Conservation (phyloP, 2,888 invertebrate species). For the Clostera curtula region DNA sequence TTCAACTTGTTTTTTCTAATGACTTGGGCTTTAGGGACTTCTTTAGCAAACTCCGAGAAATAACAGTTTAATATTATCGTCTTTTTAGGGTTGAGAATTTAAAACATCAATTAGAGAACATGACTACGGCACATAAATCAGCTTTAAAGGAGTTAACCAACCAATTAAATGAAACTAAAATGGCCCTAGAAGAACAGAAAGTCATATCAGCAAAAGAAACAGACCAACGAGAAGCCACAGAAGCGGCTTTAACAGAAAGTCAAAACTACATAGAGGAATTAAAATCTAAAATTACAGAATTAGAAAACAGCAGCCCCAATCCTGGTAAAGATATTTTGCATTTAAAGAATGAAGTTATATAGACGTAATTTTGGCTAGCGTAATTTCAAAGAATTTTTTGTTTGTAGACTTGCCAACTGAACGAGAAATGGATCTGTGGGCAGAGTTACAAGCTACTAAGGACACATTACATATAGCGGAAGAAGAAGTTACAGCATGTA, state of each 20-base stretch:
- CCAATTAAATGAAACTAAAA: constrained; percentile 42
- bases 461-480: constrained; percentile 53
- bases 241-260: constrained; percentile 33
- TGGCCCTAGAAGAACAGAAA: constrained; percentile 37
- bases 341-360: background rate
- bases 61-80: too few relatives aligned
- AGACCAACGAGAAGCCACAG: constrained; percentile 32
- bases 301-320: constrained; percentile 48
- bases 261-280: constrained; percentile 40
- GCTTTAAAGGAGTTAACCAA: constrained; percentile 38
- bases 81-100: constrained; percentile 39
- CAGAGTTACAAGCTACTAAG: constrained; percentile 62
- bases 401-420: constrained; percentile 53
- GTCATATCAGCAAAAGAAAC: constrained; percentile 31
- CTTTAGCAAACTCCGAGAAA: too few relatives aligned
- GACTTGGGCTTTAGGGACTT: too few relatives aligned
- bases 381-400: constrained; percentile 1
- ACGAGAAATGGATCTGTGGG: constrained; percentile 62
- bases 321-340: constrained; percentile 33
- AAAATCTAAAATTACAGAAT: constrained; percentile 41
- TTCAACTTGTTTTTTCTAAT: constrained; percentile 1
- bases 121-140: constrained; percentile 39
- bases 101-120: constrained; percentile 46
- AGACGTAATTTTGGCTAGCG: too few relatives aligned
- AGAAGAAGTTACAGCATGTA: constrained; percentile 53